Conservation (phyloP, 64 coral and sea anemone species). For the Anthopleura sola region DNA sequence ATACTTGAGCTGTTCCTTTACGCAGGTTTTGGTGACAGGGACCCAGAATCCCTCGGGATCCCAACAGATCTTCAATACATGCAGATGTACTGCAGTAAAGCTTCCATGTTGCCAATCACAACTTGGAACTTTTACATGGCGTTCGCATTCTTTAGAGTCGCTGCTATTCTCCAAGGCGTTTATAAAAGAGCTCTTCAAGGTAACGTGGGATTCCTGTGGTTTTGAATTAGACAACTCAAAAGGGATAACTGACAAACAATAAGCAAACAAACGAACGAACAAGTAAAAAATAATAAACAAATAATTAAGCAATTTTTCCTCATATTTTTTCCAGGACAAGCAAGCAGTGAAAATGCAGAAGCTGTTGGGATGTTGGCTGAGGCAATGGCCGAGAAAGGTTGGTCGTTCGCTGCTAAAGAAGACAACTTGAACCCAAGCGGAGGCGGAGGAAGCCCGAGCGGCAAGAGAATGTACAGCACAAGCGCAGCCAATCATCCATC, state of each 20-base stretch:
- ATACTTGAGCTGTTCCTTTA: not conserved
- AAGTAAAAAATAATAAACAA: too few relatives aligned
- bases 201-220: constrained; percentile 1
- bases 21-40: constrained; percentile 65
- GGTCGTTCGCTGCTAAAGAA: constrained; percentile 41
- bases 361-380: constrained; percentile 59
- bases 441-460: not conserved
- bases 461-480: constrained; percentile 64
- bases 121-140: constrained; percentile 99
- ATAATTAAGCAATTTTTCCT: not conserved
- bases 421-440: not conserved
- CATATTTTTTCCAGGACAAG: not conserved
- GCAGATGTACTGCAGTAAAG: constrained; percentile 75
- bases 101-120: constrained; percentile 51
- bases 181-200: constrained; percentile 92
- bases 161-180: constrained; percentile 94
- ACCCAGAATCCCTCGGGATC: constrained; percentile 57
- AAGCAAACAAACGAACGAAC: too few relatives aligned
- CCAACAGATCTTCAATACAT: constrained; percentile 83
- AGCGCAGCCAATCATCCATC: not conserved
- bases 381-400: constrained; percentile 52
- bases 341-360: constrained; percentile 53
- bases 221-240: not conserved
- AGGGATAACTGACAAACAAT: not conserved
- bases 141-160: constrained; percentile 92